Evolutionary conservation across 2,113 vertebrate genomes (phyloP), one percentile per base, ranked within the genome.

Genomic region (Ptyas mucosa): DNA sequence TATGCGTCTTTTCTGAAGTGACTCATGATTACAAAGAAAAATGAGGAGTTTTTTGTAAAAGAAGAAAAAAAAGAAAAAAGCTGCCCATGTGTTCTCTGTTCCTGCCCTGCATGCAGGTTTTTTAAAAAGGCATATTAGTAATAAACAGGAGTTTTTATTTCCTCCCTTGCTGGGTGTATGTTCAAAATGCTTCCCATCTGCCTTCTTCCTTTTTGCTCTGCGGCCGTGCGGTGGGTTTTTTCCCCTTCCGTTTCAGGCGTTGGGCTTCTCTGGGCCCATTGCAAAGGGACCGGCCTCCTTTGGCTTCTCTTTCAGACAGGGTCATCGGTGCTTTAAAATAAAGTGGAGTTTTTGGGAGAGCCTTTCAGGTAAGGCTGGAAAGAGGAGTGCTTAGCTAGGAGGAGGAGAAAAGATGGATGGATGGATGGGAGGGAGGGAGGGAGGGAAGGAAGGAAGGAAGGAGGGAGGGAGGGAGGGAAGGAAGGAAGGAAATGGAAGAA

Each of bases 1-100:
- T 9, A 14, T 75, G 89, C 69, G 24, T 89, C 69, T 75, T 85
- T 43, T 51, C 69, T 39, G 69, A 51, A 93, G 52, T 89, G 92
- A 92, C 54, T 85, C 54, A 85, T 39, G 88, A 51, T 85, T 92
- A 34, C 21, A 92, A 57, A 92, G 55, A 46, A 89, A n/a, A 49
- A 58, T 20, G 64, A 49, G 14, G 53, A 4, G 46, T 24, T 49
- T 10, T 24, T 49, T 46, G 51, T 2, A 7, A 64, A 69, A 69
- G 6, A 52, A 52, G 2, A 52, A 52, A 12, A 69, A 69, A 14
- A 52, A 52, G 2, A 52, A 52, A 12, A 52, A 49, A 49, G 6
- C 46, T 5, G 1, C 8, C 51, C 29, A 20, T n/a, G 52, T 39
- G 69, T 20, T 10, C 24, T 24, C n/a, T 34, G 23, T n/a, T n/a